phyloP scores from a whole-genome alignment of 1,140 invertebrate species.

The Brachionus calyciflorus region DNA sequence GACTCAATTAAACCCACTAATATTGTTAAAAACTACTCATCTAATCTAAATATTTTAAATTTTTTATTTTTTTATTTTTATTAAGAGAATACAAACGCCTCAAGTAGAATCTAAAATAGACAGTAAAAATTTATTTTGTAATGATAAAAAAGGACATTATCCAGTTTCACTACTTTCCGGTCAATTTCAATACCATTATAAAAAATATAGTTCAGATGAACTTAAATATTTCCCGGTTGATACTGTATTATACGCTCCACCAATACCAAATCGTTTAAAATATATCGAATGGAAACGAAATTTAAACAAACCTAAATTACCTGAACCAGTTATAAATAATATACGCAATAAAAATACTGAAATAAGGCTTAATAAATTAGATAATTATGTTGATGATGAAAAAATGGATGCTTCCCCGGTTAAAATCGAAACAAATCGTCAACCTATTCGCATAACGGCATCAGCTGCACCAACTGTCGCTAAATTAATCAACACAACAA shows the following conservation, averaged over 20 bases:
- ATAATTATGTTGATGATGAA: constrained; percentile 47
- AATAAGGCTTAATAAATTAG: neutral
- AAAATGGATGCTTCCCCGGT: constrained; percentile 22
- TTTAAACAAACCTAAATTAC: neutral
- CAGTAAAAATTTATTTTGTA: neutral
- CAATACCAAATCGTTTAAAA: constrained; percentile 56
- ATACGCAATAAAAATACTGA: neutral
- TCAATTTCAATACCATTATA: constrained; percentile 67
- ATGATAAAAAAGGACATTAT: constrained; percentile 70
- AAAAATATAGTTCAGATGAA: constrained; percentile 67
- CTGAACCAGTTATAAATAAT: neutral
- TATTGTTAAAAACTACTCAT: too few species aligned
- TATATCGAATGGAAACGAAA: constrained; percentile 18
- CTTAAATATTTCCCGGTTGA: constrained; percentile 81
- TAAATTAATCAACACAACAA: constrained; percentile 28
- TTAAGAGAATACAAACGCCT: neutral
- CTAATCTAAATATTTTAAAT: neutral
- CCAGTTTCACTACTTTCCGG: constrained; percentile 85
- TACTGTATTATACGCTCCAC: constrained; percentile 76
- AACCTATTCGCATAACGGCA: constrained; percentile 60
- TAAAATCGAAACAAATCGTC: constrained; percentile 49
- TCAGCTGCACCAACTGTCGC: constrained; percentile 62
- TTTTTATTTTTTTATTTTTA: neutral
- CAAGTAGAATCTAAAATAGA: too few species aligned
- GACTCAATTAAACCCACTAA: too few species aligned